Evolutionary conservation across 1,140 invertebrate genomes (phyloP), one percentile per base, ranked within the genome.

Genomic region (Ips typographus): DNA sequence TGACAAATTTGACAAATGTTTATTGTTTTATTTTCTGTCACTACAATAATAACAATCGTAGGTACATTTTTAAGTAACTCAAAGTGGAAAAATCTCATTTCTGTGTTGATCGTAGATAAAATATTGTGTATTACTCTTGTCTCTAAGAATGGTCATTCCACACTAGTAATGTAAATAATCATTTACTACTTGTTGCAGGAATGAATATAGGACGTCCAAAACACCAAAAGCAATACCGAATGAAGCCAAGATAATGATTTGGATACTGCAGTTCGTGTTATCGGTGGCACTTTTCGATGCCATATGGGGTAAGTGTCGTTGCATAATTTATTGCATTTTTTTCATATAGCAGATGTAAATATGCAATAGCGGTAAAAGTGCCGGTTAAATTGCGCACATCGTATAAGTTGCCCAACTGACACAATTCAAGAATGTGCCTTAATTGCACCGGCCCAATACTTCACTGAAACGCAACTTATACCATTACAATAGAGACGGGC

Each of bases 191-290:
- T 58, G 38, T 59, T 59, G 5, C 47, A 63, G 61, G 61, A 63
- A 63, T 63, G 61, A 63, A 38, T 49, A 22, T 4, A 38, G 44
- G 49, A 40, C 7, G 2, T n/a, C n/a, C 7, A 2, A 40, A 41
- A 36, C 57, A 40, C 40, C 40, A 47, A 22, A 43, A 6, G 8
- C 3, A 7, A 41, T 8, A 3, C 43, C 63, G 43, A 65, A 65
- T 65, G 63, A 65, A 42, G 51, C 63, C 63, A 43, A 65, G 53
- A 65, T 56, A 53, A 65, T 65, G 51, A 56, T 56, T 53, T 56
- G 52, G 63, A 55, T 36, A 7, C 4, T 43, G 39, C 8, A 44
- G 37, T 39, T 43, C 6, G 8, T 61, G 59, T 8, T 61, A 6
- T 38, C 41, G 4, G 4, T 59, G 6, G 40, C 47, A 6, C 37